Evolutionary conservation across 2,113 vertebrate genomes (phyloP), one percentile per base, ranked within the genome.

Genomic region (Salvelinus fontinalis): DNA sequence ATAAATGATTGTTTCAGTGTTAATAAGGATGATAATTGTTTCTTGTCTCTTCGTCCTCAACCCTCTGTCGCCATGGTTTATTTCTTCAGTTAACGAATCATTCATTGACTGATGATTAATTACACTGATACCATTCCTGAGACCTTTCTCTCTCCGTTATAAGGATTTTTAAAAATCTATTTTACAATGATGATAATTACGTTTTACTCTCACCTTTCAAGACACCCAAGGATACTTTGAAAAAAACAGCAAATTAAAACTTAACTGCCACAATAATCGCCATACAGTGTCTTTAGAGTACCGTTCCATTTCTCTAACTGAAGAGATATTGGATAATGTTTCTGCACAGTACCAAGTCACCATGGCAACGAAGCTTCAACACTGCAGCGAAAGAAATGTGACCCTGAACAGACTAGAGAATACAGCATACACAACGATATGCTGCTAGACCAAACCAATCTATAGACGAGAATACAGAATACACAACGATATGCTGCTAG

Each of bases 21-120:
- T 31, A 5, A 24, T 79, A 81, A 57, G 66, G 59, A 26, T 59
- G 48, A 57, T 67, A 67, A 24, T n/a, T 79, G n/a, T 57, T 57
- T 26, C 44, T 75, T 86, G 71, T 81, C 81, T 70, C n/a, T 27
- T 4, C 75, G 77, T 87, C 62, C 74, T 87, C 76, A 70, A 73
- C 69, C 22, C 49, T 54, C 14, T 79, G 62, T 62, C 79, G 34
- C 79, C 67, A 85, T 20, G 67, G 76, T 89, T 87, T 66, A 29
- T 44, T 86, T 75, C 75, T 74, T 85, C 76, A 85, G 89, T 85
- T 86, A 89, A 89, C 90, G 74, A 84, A 76, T 82, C 26, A 81
- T 86, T 85, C 83, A 74, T 82, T 89, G 75, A 83, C 77, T 72
- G 84, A 72, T 73, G 73, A 24, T 24, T 24, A 24, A 76, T 34